Evolutionary conservation across 1,140 invertebrate genomes (phyloP).

Genomic region (Lysiphlebus fabarum): DNA sequence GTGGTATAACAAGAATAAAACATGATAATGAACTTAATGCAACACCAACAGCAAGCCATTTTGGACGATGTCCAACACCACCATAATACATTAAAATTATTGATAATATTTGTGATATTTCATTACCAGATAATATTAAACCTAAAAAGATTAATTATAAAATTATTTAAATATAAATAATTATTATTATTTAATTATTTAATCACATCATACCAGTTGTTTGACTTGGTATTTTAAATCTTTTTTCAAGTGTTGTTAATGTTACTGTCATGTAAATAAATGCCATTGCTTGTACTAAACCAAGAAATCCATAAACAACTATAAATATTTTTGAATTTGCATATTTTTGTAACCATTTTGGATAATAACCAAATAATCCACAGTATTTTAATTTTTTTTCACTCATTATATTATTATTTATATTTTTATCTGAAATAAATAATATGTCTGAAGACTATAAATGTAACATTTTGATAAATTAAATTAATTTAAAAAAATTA

Average conservation of each 20-base stretch:
- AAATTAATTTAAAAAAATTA: too few species aligned
- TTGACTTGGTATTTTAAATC: conserved; percentile 69
- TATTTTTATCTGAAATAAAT: too few species aligned
- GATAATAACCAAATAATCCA: conserved; percentile 62
- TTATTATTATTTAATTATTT: too few species aligned
- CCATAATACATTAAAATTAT: conserved; percentile 62
- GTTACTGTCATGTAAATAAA: conserved; percentile 68
- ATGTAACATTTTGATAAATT: too few species aligned
- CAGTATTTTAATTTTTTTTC: conserved; percentile 49
- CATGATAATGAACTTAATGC: conserved; percentile 63
- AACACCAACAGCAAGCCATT: conserved; percentile 66
- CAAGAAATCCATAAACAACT: conserved; percentile 63
- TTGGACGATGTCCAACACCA: conserved; percentile 59
- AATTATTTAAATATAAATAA: too few species aligned
- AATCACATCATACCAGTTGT: conserved; percentile 60
- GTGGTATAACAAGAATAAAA: conserved; percentile 64
- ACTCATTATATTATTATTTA: conserved; percentile 30
- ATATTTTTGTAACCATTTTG: conserved; percentile 62
- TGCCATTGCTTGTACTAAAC: conserved; percentile 69
- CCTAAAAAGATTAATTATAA: conserved; percentile 49
- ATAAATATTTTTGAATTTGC: conserved; percentile 64
- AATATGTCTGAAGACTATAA: too few species aligned
- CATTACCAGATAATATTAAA: conserved; percentile 68
- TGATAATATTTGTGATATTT: conserved; percentile 67
- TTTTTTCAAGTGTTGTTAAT: conserved; percentile 67